Percentiles rank a stretch among this genome's conserved stretches.
Evolutionary conservation across 2,113 vertebrate species (phyloP).

Genomic region (Prochilodus magdalenae): DNA sequence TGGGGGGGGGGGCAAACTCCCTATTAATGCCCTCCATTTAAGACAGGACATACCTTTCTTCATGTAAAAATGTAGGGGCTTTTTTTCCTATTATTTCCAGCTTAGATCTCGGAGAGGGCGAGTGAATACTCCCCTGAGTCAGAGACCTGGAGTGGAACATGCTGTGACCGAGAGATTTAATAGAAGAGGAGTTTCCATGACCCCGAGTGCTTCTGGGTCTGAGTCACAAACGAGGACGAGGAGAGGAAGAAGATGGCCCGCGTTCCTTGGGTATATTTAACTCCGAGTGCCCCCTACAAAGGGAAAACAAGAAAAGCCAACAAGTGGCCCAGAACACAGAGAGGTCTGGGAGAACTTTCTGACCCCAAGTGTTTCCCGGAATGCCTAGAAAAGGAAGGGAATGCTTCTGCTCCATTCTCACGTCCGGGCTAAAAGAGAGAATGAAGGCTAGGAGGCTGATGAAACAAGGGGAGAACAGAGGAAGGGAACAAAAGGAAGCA

Average conservation of each 20-base stretch:
- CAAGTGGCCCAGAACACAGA: background rate
- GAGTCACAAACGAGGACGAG: conserved; percentile 2
- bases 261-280: conserved; percentile 11
- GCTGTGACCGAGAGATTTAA: background rate
- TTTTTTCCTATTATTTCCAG: background rate
- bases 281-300: background rate
- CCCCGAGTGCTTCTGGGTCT: background rate
- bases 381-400: background rate
- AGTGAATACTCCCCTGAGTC: conserved; percentile 11
- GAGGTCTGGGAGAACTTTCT: background rate
- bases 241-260: background rate
- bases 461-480: no score
- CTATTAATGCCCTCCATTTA: no score
- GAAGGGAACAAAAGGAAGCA: conserved; percentile 69
- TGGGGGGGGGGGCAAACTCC: no score
- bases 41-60: no score
- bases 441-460: no score
- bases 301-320: background rate
- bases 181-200: conserved; percentile 18
- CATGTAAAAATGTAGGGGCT: no score
- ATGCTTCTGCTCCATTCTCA: background rate
- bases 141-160: background rate
- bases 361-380: background rate
- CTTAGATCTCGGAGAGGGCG: background rate
- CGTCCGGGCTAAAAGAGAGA: background rate